phyloP scores from a whole-genome alignment of 2,888 invertebrate species.

The Euproctis similis region DNA sequence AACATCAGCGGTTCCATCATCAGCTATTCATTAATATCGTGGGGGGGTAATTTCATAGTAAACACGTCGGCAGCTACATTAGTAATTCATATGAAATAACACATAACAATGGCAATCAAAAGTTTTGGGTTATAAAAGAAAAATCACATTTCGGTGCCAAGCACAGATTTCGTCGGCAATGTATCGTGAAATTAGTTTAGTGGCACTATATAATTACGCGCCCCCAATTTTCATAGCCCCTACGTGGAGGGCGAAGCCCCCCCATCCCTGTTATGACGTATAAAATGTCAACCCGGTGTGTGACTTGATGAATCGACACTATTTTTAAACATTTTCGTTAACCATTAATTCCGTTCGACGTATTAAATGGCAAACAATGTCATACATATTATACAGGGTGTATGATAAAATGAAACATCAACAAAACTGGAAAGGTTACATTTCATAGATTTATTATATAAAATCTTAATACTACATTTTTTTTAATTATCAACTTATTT shows the following conservation, averaged over 20 bases:
- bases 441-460: conserved; percentile 76
- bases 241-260: conserved; percentile 27
- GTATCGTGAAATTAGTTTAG: conserved; percentile 77
- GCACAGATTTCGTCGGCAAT: conserved; percentile 74
- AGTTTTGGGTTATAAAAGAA: conserved; percentile 56
- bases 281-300: conserved; percentile 71
- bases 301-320: conserved; percentile 72
- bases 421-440: conserved; percentile 56
- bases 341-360: too few relatives aligned
- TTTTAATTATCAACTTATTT: conserved; percentile 68
- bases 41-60: conserved; percentile 39
- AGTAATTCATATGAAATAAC: conserved; percentile 69
- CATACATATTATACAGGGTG: too few relatives aligned
- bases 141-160: conserved; percentile 72
- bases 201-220: conserved; percentile 75
- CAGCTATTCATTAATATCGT: conserved; percentile 51
- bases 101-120: conserved; percentile 69
- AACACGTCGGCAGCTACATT: conserved; percentile 46
- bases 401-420: conserved; percentile 52
- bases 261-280: conserved; percentile 65
- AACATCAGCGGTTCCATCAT: conserved; percentile 34
- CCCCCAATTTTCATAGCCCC: conserved; percentile 71
- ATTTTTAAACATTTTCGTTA: conserved; percentile 58
- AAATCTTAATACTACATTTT: conserved; percentile 72
- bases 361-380: conserved; percentile 1